Conservation (phyloP, 2,888 invertebrate genomes). For the Plagiodera versicolora region DNA sequence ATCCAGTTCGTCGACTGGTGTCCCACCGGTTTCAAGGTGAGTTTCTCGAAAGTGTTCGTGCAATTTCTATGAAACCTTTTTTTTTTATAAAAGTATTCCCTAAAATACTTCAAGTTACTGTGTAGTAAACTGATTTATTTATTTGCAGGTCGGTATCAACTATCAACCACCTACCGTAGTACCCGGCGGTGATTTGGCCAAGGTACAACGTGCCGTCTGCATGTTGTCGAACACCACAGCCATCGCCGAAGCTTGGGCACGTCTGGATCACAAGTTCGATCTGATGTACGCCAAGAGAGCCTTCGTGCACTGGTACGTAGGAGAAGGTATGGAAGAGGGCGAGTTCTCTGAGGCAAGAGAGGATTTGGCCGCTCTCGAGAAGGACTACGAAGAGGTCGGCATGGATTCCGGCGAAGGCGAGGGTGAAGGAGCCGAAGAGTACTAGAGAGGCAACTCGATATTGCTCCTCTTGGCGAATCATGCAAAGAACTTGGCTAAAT, state of each 20-base stretch:
- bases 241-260: conserved; percentile 96
- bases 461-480: no score
- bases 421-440: conserved; percentile 79
- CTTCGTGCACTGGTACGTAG: conserved; percentile 94
- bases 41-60: background rate
- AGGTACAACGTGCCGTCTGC: conserved; percentile 95
- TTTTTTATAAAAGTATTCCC: no score
- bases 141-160: conserved; percentile 72
- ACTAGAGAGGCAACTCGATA: conserved; percentile 58
- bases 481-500: no score
- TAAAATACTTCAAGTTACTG: no score
- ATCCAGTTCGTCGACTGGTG: conserved; percentile 95
- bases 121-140: no score
- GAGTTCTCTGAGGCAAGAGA: conserved; percentile 88
- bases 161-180: conserved; percentile 94
- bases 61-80: no score
- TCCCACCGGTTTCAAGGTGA: conserved; percentile 72
- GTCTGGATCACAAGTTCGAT: conserved; percentile 94
- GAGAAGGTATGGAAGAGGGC: conserved; percentile 86
- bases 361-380: conserved; percentile 78
- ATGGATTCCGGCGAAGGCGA: conserved; percentile 84
- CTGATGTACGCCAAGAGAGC: conserved; percentile 96
- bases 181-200: conserved; percentile 93
- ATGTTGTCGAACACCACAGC: conserved; percentile 98
- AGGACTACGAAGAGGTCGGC: conserved; percentile 87